phyloP scores from a whole-genome alignment of 1,140 invertebrate genomes.

The Zophobas morio region DNA sequence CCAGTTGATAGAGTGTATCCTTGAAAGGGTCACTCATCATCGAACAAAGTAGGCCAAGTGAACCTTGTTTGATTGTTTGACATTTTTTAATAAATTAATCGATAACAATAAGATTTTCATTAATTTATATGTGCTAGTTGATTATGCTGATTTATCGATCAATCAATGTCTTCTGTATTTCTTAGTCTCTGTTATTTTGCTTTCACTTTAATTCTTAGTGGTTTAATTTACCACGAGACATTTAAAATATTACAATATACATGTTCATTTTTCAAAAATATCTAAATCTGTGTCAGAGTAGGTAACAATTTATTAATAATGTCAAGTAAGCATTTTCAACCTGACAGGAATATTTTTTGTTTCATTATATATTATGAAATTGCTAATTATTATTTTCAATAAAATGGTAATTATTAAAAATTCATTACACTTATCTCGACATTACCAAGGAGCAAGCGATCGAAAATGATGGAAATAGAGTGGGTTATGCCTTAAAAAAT shows the following conservation, averaged over 20 bases:
- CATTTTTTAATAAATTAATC: slow-evolving; percentile 31
- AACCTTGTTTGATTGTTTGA: slow-evolving; percentile 44
- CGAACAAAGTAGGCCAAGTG: slow-evolving; percentile 39
- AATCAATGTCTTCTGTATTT: slow-evolving; percentile 3
- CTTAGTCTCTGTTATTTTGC: slow-evolving; percentile 9
- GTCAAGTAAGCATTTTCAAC: slow-evolving; percentile 15
- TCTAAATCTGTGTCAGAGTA: slow-evolving; percentile 28
- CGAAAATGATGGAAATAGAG: too few species aligned
- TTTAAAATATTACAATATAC: slow-evolving; percentile 21
- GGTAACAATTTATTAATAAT: slow-evolving; percentile 28
- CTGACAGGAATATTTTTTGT: background rate
- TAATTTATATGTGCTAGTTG: background rate
- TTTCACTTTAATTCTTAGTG: slow-evolving; percentile 29
- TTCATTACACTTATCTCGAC: too few species aligned
- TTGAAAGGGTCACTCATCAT: slow-evolving; percentile 45
- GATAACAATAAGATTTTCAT: slow-evolving; percentile 20
- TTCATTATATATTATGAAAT: too few species aligned
- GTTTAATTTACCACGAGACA: slow-evolving; percentile 8
- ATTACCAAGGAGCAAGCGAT: too few species aligned
- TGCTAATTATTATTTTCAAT: too few species aligned
- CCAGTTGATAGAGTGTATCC: slow-evolving; percentile 6
- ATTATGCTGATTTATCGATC: slow-evolving; percentile 4
- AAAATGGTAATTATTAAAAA: too few species aligned
- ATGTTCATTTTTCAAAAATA: slow-evolving; percentile 17
- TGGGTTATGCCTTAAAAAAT: too few species aligned